Evolutionary conservation across 1,140 invertebrate species (phyloP), one percentile per base, ranked within the genome.

Genomic region (Diachasmimorpha longicaudata): DNA sequence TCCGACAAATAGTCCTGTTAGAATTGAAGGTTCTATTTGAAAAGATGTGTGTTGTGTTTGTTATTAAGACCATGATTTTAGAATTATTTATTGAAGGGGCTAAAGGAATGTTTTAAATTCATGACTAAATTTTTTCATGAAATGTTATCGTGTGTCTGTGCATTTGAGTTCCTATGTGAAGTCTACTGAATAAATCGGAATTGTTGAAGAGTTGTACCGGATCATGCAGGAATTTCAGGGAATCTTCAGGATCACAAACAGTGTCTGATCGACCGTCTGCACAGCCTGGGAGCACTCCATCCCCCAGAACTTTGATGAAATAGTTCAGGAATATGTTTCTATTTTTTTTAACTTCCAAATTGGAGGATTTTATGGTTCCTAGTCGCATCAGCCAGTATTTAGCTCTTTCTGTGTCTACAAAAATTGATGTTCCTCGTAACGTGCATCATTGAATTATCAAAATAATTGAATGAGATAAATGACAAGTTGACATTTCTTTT

Each of bases 241-340:
- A 68, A 25, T 78, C 48, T n/a, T 78, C 72, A 5, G 77, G 77
- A 72, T 78, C 77, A 14, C 77, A 76, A 16, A 73, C 74, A 16
- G 48, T 21, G 55, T 72, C 70, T 31, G 74, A 70, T 21, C 72
- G 70, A 55, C 70, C 72, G 21, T 76, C 77, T 0, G 72, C 4
- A 48, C 75, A 79, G 19, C 71, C 71, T 23, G 63, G 67, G 11
- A 76, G 44, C 9, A 76, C 74, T 21, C 80, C 84, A 46, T 84
- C 81, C 52, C 87, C 82, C 14, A 90, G 76, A 9, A 89, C 84
- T 42, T 84, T 84, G 1, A 91, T 73, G 76, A 90, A 85, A 77
- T 89, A 91, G n/a, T 81, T 82, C 79, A 90, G 84, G 75, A 90
- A 91, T 8, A 78, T 80, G 67, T 90, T 90, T 52, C 89, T 83